Evolutionary conservation across 2,888 invertebrate genomes (phyloP).

Genomic region (Phyto melanocephala): DNA sequence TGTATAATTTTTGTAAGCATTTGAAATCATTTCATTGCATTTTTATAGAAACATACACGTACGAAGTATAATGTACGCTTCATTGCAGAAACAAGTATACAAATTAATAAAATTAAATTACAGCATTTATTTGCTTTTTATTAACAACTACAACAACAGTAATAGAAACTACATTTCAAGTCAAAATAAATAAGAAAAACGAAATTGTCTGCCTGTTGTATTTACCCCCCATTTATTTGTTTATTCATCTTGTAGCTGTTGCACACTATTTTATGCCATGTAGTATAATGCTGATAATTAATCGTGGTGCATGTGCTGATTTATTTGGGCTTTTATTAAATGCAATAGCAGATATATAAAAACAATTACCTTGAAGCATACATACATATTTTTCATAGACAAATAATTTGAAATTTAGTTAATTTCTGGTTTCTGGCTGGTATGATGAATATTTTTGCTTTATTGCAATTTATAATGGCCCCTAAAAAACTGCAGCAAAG

Average conservation of each 20-base stretch:
- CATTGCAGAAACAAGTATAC: conserved; percentile 49
- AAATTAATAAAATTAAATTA: conserved; percentile 63
- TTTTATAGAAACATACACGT: conserved; percentile 10
- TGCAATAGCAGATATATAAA: background rate
- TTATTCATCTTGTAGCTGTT: conserved; percentile 6
- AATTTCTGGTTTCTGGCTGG: no score
- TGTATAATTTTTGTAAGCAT: conserved; percentile 30
- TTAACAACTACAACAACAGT: background rate
- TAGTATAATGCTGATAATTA: conserved; percentile 43
- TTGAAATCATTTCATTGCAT: conserved; percentile 56
- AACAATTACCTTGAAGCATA: background rate
- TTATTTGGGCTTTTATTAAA: conserved; percentile 44
- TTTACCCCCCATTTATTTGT: background rate
- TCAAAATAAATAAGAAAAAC: background rate
- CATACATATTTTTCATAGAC: background rate
- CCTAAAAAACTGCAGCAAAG: background rate
- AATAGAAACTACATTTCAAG: background rate
- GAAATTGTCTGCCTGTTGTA: conserved; percentile 15
- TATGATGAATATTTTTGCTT: no score
- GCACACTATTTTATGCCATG: conserved; percentile 17
- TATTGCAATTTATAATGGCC: background rate
- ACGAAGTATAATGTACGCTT: no score
- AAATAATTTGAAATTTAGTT: no score
- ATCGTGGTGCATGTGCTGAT: conserved; percentile 48
- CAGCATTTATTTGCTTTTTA: conserved; percentile 51